Base-by-base conservation (phyloP, 1,140 invertebrate genomes). In the Aphelinus atriplicis region DNA sequence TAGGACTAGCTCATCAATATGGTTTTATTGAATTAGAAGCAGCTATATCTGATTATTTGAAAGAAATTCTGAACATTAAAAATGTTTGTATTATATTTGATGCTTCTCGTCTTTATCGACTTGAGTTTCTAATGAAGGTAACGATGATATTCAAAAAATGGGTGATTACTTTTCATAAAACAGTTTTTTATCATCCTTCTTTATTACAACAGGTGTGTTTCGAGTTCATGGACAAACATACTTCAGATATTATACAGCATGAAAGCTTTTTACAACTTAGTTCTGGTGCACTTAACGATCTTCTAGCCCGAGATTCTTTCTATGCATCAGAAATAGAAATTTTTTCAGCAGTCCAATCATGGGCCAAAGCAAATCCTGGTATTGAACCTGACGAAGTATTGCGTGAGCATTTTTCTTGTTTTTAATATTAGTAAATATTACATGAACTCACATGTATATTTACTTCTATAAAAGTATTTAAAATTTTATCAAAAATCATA, bases 291-390 rank as follows among this genome's bases (percentile, higher is more conserved):
- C 83, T 97, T 42, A 92, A 92, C 79, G 94, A 96, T 83, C 89
- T 99, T n/a, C 90, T 99, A 55, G 91, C 93, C 64, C 89, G 97
- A 66, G 95, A 99, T 88, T 98, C 97, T 1, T 99, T 99, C 88
- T 99, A 95, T 90, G 97, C 96, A 0, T 92, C 94, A 3, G 98
- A 99, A 89, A 95, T 97, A 46, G 94, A 98, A 80, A 98, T 99
- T 77, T 99, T 99, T 87, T 89, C 92, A 80, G 94, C 95, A 5
- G 94, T 99, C 2, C 90, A 91, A 81, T 90, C 90, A 64, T 99
- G 97, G 97, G 93, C 94, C 75, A 92, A 91, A 82, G 87, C 92
- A 79, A 92, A 98, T 91, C 89, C 92, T 82, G 90, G 91, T 78
- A 79, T 91, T 46, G 92, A 94, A 79, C 82, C 89, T 1, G 89